Evolutionary conservation across 2,888 invertebrate genomes (phyloP).

Genomic region (Chydorus sphaericus): DNA sequence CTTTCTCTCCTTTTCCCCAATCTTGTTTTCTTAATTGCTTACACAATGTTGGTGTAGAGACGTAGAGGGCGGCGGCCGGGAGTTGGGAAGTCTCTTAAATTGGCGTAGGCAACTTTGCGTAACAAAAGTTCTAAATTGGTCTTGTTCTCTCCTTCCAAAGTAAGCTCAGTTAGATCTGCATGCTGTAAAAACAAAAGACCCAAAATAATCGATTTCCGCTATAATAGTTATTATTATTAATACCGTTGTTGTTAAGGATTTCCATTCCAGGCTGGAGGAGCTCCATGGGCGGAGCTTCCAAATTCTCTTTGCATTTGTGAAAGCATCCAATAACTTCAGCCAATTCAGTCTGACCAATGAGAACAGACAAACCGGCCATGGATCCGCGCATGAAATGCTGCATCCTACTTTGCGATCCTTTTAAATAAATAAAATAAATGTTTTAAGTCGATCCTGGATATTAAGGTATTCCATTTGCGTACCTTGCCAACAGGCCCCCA

Average conservation of each 20-base stretch:
- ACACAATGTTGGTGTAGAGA: conserved; percentile 64
- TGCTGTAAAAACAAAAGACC: conserved; percentile 18
- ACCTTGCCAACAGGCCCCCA: conserved; percentile 98
- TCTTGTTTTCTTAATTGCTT: conserved; percentile 24
- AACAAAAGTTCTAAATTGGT: conserved; percentile 76
- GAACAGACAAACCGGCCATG: conserved; percentile 67
- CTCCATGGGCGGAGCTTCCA: conserved; percentile 59
- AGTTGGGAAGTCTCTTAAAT: conserved; percentile 82
- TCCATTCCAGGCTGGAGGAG: conserved; percentile 64
- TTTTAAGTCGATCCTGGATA: background rate
- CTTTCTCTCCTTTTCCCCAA: background rate
- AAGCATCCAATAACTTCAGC: conserved; percentile 57
- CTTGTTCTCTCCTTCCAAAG: conserved; percentile 78
- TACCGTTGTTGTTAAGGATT: conserved; percentile 47
- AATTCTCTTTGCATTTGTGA: conserved; percentile 66
- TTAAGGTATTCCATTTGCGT: conserved; percentile 12
- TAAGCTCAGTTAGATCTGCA: conserved; percentile 75
- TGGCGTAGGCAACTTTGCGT: conserved; percentile 78
- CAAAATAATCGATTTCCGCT: background rate
- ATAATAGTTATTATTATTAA: background rate
- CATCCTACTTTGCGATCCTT: conserved; percentile 77
- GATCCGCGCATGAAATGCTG: conserved; percentile 82
- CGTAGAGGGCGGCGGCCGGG: conserved; percentile 79
- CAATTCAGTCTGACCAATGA: conserved; percentile 56
- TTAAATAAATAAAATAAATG: no score